A percentile compares a stretch with the other conserved stretches of the same genome.
Evolutionary conservation across 2,797 vertebrate genomes (phyloP).

Genomic region (Dicrostonyx torquatus): DNA sequence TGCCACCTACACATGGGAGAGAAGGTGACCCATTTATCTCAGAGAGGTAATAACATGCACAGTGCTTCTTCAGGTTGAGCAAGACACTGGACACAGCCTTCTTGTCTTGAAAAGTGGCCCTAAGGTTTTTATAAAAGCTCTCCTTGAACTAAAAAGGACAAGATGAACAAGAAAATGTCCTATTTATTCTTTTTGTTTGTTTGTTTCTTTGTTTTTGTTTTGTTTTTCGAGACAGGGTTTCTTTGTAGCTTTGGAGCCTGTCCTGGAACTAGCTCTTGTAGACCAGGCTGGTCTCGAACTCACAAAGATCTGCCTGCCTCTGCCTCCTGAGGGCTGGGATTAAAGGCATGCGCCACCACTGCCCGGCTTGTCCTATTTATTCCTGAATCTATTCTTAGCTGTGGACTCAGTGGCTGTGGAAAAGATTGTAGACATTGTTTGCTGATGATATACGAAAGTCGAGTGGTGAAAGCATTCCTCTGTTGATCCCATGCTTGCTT

Average conservation of each 20-base stretch:
- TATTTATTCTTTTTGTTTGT: conserved; percentile 11
- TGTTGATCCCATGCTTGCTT: background rate
- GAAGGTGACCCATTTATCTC: background rate
- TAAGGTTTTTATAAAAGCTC: background rate
- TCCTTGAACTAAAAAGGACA: conserved; percentile 1
- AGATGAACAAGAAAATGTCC: background rate
- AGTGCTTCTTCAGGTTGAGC: background rate
- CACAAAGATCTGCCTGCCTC: too few species aligned
- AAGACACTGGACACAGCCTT: background rate
- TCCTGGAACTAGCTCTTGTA: too few species aligned
- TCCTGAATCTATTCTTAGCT: conserved; percentile 19
- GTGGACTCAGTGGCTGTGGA: background rate
- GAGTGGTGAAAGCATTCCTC: background rate
- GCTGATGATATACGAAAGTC: background rate
- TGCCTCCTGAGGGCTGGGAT: too few species aligned
- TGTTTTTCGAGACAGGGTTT: too few species aligned
- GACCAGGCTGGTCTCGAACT: too few species aligned
- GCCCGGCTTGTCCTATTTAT: too few species aligned
- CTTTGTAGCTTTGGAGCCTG: too few species aligned
- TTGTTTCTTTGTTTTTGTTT: too few species aligned
- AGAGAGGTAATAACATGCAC: background rate
- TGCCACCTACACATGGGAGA: background rate
- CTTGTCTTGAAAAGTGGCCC: background rate
- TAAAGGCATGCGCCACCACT: too few species aligned
- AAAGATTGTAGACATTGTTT: conserved; percentile 17